Evolutionary conservation across 2,888 invertebrate species (phyloP), one percentile per base, ranked within the genome.

Genomic region (Belgica antarctica): DNA sequence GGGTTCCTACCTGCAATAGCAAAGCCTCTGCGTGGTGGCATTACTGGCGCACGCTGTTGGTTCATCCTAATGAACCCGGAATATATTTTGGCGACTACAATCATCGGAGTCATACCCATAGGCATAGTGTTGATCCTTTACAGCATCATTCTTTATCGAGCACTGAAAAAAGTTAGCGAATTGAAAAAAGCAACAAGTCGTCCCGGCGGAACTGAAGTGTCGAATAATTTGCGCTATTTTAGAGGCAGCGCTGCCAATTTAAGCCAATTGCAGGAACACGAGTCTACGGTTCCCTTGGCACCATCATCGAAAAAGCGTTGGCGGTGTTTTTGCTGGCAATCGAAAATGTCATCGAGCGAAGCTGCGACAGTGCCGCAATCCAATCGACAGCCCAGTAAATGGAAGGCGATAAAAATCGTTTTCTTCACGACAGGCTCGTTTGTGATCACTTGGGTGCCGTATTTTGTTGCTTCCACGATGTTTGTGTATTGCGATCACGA

Each of bases 391-490:
- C 83, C 82, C 0, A 83, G 81, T 70, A 86, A 85, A 76, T 85
- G 84, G 82, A 83, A 85, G 73, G 86, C 87, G 0, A 82, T 87
- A 4, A 84, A 83, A 73, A 82, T 87, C 17, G 87, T 87, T 0
- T 76, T 85, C 75, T 81, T 86, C 8, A 86, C 87, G 15, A 83
- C 85, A 1, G 83, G 84, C 1, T 83, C 85, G 74, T 85, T 86
- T 73, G 77, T 86, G 72, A 74, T 84, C 4, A 86, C 87, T 0
- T 87, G 87, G 87, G 78, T 74, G 34, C 87, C 87, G 0, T 87
- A 84, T 74, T 86, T 86, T 73, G 76, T 86, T n/a, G 79, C 82
- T 1, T 83, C 83, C 1, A 81, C 82, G 63, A 77, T 84, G 71
- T 86, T 82, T 74, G 83, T 83, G 0, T 80, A 83, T 68, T 85